Percentiles rank a stretch among this genome's conserved stretches.
Conservation (phyloP, 2,888 invertebrate genomes). For the Leptinotarsa juncta region DNA sequence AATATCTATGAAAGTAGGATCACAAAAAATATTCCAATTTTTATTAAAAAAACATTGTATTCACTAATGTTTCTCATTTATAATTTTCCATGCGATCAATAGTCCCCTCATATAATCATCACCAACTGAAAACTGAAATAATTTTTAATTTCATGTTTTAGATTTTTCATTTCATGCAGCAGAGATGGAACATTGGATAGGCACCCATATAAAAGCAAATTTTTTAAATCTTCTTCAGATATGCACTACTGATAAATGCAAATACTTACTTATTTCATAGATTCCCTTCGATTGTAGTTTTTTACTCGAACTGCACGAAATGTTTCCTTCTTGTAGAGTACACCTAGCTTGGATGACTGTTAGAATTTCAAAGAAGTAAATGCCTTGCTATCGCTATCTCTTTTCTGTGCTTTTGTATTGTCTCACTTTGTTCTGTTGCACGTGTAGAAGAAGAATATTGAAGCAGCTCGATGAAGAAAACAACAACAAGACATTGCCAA, state of each 20-base stretch:
- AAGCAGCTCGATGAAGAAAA: constrained; percentile 56
- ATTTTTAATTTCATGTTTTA: constrained; percentile 27
- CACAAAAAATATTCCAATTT: too few species aligned
- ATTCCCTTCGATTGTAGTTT: constrained; percentile 19
- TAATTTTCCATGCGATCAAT: constrained; percentile 4
- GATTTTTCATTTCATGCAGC: constrained; percentile 29
- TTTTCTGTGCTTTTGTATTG: constrained; percentile 34
- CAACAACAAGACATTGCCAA: constrained; percentile 55
- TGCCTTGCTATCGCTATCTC: constrained; percentile 27
- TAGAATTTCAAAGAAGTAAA: constrained; percentile 21
- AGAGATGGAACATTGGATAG: constrained; percentile 30
- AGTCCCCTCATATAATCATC: not conserved
- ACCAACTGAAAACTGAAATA: not conserved
- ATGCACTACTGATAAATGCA: constrained; percentile 43
- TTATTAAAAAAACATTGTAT: too few species aligned
- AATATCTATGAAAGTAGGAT: too few species aligned
- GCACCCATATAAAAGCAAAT: constrained; percentile 34
- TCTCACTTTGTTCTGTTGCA: constrained; percentile 35
- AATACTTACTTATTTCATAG: not conserved
- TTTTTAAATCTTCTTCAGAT: constrained; percentile 42
- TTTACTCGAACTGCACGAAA: constrained; percentile 32
- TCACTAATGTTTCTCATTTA: not conserved
- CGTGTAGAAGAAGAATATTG: constrained; percentile 38
- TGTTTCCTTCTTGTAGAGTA: constrained; percentile 8
- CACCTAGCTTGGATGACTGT: constrained; percentile 4